Evolutionary conservation across 2,113 vertebrate species (phyloP), one percentile per base, ranked within the genome.

Genomic region (Cichladusa arquata): DNA sequence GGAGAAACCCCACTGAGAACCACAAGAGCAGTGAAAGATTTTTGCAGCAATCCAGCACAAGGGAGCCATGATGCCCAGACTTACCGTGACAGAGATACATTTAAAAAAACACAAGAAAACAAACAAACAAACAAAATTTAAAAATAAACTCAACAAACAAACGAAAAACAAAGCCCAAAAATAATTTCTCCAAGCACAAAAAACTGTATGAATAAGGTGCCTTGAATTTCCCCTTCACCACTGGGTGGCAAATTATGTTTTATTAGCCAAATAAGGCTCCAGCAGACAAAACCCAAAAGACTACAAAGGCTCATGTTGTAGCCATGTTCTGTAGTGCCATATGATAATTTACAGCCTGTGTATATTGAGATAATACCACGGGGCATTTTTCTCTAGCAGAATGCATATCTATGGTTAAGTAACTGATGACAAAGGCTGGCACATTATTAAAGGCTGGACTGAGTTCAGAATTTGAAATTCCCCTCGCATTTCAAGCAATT

Each of bases 401-500:
- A 94, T 56, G 67, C 62, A 26, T 84, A 82, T 70, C 58, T 93
- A 64, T 86, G 93, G 92, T 94, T 86, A 88, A 91, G 71, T 73
- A 95, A 94, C 84, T 93, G 91, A 90, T 90, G 87, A 95, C 81
- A 96, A 96, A 95, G 51, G 15, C 64, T 96, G 90, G 87, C 88
- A 83, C 64, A 25, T 70, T 77, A 94, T 90, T 95, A 95, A 88
- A 94, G 64, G 40, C 80, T 96, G 90, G 90, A 81, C 18, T 33
- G 48, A 40, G 18, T 86, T 94, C 88, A 93, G 67, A 78, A 92
- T 93, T 95, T 88, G 78, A 94, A 93, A 90, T 95, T 96, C 60
- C 60, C 11, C 51, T 86, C 0, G 0, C 82, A 93, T 94, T 96
- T 94, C 92, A 92, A 93, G 60, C 80, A 83, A 95, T 96, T 94